These are phyloP conservation scores for Colaptes auratus DNA, from an alignment of 2,113 vertebrate species.

Conservation along the genomic window DNA sequence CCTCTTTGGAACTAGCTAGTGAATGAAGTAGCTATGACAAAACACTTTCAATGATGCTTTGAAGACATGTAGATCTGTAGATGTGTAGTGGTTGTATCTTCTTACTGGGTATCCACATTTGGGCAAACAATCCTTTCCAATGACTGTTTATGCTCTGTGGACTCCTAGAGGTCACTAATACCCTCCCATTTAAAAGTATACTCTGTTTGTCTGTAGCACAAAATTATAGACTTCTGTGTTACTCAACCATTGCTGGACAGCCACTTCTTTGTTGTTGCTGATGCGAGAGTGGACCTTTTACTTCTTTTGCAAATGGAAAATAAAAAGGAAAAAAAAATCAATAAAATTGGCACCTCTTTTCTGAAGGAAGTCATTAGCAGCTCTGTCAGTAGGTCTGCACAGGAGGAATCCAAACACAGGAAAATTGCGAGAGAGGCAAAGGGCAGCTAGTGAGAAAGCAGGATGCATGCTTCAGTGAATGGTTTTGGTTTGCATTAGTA, in stretches of 20 bases:
- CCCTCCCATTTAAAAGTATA: neutral
- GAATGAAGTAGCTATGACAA: neutral
- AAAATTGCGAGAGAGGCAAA: slow-evolving; percentile 8
- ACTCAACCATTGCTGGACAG: neutral
- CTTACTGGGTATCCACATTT: neutral
- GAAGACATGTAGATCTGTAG: neutral
- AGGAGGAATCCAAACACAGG: slow-evolving; percentile 62
- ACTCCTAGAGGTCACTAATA: neutral
- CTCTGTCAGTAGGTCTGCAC: slow-evolving; percentile 65
- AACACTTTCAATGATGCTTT: neutral
- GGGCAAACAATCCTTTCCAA: neutral
- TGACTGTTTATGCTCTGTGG: neutral
- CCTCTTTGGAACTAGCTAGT: neutral
- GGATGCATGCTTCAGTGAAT: slow-evolving; percentile 44
- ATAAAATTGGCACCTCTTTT: slow-evolving; percentile 14
- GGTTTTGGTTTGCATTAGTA: slow-evolving; percentile 58
- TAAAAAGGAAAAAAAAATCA: neutral
- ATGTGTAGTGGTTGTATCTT: neutral
- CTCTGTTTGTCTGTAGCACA: neutral
- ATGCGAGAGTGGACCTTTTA: neutral
- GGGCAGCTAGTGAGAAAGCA: slow-evolving; percentile 34
- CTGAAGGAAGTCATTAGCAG: slow-evolving; percentile 66
- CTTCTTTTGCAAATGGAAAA: neutral
- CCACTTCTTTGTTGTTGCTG: neutral
- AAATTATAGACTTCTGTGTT: neutral